Conservation (phyloP, 2,797 vertebrate genomes). For the Halcyon smyrnensis region DNA sequence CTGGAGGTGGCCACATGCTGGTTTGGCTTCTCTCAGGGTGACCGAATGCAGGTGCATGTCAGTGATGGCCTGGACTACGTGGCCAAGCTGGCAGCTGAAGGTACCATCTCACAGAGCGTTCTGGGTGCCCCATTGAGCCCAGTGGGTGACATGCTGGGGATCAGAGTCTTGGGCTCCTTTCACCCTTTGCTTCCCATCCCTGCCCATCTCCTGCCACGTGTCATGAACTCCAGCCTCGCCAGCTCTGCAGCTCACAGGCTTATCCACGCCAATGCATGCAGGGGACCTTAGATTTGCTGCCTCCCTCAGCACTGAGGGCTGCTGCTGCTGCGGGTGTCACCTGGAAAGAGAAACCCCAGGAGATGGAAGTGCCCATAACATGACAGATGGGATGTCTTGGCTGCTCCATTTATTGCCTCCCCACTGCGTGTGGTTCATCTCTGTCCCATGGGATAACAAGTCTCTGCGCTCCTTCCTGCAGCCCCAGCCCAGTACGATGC, state of each 20-base stretch:
- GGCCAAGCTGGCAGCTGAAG: constrained; percentile 66
- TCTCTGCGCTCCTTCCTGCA: constrained; percentile 46
- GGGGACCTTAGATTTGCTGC: background rate
- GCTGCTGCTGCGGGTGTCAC: background rate
- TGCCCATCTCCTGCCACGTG: background rate
- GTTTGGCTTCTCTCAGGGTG: constrained; percentile 88
- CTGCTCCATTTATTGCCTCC: background rate
- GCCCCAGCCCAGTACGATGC: constrained; percentile 82
- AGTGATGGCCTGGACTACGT: constrained; percentile 78
- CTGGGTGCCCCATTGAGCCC: constrained; percentile 34
- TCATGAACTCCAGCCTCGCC: background rate
- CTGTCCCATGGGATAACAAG: background rate
- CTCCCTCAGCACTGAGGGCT: background rate
- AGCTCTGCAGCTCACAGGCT: background rate
- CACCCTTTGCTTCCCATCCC: background rate
- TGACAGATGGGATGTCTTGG: background rate
- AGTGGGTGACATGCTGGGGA: background rate
- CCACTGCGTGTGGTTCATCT: fast-evolving
- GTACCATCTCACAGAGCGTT: background rate
- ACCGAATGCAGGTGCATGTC: constrained; percentile 84
- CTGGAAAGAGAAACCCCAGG: background rate
- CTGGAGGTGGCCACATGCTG: constrained; percentile 88
- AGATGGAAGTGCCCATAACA: fast-evolving
- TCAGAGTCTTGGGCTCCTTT: background rate
- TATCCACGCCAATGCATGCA: background rate